Evolutionary conservation across 1,140 invertebrate genomes (phyloP), one percentile per base, ranked within the genome.

Genomic region (Euschistus heros): DNA sequence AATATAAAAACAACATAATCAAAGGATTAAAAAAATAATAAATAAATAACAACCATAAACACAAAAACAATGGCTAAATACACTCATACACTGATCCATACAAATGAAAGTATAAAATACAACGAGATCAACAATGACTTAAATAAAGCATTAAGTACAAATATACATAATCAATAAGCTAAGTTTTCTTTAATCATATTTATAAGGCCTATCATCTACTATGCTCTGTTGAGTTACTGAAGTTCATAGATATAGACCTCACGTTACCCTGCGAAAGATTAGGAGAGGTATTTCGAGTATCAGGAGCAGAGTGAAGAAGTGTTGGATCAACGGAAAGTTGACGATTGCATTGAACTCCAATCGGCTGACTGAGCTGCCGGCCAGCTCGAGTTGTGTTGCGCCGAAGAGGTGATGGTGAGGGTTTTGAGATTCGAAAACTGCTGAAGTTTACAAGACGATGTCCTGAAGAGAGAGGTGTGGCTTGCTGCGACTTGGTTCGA

Each of bases 361-460:
- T 37, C 13, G 64, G 64, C 62, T 66, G 64, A 15, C 64, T 66
- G 24, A 64, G 47, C 24, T 67, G 62, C 26, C 70, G 50, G 22
- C 54, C 63, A 15, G 62, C 54, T 0, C 64, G 18, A 10, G 66
- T 65, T 15, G 69, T 65, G 42, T 67, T 70, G 14, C 68, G 60
- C 15, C 63, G 17, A 30, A 68, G 46, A 5, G 68, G 64, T 17
- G 69, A 69, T 13, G 66, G 66, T 14, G 65, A 55, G 0, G 66
- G 67, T 55, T 69, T 70, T 4, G 71, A 68, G 18, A 71, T 68
- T 15, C 71, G 54, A 44, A 72, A 72, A 33, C 71, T 72, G 64
- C 71, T 70, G 64, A 72, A 72, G 62, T 69, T 71, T 26, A 70
- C 71, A 18, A 70, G 61, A 18, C 69, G 68, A 24, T 68, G 68